These are phyloP conservation scores for Anagyrus pseudococci DNA, from an alignment of 2,888 invertebrate genomes.

Conservation along the genomic window DNA sequence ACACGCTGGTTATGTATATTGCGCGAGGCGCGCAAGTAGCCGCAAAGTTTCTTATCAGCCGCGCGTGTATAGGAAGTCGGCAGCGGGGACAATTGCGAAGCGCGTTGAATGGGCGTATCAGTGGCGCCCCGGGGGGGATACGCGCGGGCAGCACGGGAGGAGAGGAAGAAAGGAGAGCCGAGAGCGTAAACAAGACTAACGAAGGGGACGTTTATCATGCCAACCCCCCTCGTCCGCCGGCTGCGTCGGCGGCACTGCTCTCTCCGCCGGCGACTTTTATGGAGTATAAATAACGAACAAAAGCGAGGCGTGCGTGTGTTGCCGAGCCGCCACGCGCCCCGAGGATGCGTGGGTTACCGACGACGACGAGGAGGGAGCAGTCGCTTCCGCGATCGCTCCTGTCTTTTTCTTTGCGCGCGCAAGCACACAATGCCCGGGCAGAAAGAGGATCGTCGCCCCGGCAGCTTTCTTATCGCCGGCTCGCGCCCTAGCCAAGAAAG, in stretches of 20 bases:
- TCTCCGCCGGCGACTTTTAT: conserved; percentile 28
- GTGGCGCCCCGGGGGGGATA: not conserved
- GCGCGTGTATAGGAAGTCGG: not conserved
- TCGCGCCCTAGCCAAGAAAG: not conserved
- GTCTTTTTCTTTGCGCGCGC: conserved; percentile 15
- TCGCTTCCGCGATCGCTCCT: conserved; percentile 20
- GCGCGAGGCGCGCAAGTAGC: not conserved
- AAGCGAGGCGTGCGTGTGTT: too few species aligned
- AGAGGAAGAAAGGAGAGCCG: not conserved
- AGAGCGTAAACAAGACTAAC: conserved; percentile 34
- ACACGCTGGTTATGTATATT: too few species aligned
- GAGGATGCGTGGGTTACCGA: not conserved
- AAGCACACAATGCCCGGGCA: too few species aligned
- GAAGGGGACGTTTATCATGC: conserved; percentile 36
- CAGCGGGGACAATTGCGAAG: not conserved
- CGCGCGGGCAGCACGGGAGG: not conserved
- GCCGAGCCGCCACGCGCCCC: not conserved
- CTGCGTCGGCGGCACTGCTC: too few species aligned
- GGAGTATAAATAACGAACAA: conserved; percentile 36
- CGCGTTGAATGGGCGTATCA: conserved; percentile 4
- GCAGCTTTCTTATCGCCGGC: too few species aligned
- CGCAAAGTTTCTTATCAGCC: not conserved
- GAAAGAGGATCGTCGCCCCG: too few species aligned
- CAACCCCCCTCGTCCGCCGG: too few species aligned
- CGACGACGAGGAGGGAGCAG: not conserved